Percentiles rank a stretch among this genome's conserved stretches.
phyloP scores from a whole-genome alignment of 2,888 invertebrate species.

The Corythucha ciliata region DNA sequence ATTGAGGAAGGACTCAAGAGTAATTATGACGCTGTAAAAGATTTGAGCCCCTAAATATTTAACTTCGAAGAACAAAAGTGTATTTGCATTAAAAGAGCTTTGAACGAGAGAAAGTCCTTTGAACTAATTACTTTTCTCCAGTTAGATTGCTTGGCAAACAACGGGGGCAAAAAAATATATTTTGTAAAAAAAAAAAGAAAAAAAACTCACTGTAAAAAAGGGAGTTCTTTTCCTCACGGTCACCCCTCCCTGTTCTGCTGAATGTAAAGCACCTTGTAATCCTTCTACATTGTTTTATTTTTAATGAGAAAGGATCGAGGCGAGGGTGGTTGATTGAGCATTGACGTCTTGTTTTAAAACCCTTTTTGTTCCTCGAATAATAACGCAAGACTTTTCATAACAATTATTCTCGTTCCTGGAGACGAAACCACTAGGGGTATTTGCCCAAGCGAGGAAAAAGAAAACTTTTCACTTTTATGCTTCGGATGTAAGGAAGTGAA shows the following conservation, averaged over 20 bases:
- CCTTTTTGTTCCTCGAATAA: neutral
- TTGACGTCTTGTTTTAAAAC: constrained; percentile 22
- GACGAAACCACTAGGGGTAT: no score
- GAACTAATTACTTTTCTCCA: constrained; percentile 21
- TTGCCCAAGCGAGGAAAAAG: no score
- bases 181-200: constrained; percentile 13
- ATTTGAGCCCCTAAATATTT: neutral
- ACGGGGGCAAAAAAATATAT: constrained; percentile 8
- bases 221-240: constrained; percentile 16
- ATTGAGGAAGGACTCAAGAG: no score
- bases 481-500: no score
- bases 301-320: constrained; percentile 18
- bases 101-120: constrained; percentile 18
- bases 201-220: no score
- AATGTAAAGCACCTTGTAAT: constrained; percentile 27
- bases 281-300: constrained; percentile 22
- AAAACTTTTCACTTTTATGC: no score
- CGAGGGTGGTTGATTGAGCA: constrained; percentile 21
- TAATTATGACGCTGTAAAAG: no score
- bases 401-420: neutral
- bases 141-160: constrained; percentile 20
- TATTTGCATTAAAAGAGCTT: constrained; percentile 24
- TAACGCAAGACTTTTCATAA: neutral
- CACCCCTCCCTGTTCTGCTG: constrained; percentile 22
- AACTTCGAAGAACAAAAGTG: neutral